These are phyloP conservation scores for Agraylea sexmaculata DNA, from an alignment of 1,140 invertebrate genomes.

Conservation along the genomic window DNA sequence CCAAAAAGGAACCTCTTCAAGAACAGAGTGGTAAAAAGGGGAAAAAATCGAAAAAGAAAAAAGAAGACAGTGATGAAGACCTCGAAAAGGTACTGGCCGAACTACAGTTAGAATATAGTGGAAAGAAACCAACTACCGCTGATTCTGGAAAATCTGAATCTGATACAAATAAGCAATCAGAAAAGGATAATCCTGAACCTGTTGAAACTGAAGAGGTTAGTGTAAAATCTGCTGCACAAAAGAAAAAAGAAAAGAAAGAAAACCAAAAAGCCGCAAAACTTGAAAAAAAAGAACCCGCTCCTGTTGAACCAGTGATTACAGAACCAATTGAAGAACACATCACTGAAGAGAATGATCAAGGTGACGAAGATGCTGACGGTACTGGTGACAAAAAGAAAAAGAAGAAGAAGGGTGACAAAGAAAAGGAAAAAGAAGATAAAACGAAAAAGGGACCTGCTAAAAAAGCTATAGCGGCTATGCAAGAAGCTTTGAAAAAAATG, in stretches of 20 bases:
- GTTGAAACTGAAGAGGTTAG: constrained; percentile 21
- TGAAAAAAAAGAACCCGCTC: constrained; percentile 23
- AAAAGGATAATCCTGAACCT: constrained; percentile 15
- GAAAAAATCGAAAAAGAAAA: constrained; percentile 60
- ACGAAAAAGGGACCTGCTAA: constrained; percentile 57
- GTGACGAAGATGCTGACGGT: constrained; percentile 31
- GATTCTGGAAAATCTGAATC: constrained; percentile 25
- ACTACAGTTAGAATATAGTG: constrained; percentile 65
- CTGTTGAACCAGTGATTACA: constrained; percentile 19
- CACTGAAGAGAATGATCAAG: constrained; percentile 23
- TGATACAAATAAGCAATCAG: constrained; percentile 27
- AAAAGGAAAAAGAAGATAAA: constrained; percentile 35
- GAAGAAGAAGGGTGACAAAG: constrained; percentile 38
- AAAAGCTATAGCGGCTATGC: constrained; percentile 76
- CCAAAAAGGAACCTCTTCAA: constrained; percentile 40
- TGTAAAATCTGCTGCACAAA: constrained; percentile 72
- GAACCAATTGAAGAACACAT: constrained; percentile 26
- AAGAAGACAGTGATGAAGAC: constrained; percentile 72
- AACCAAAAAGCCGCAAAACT: constrained; percentile 50
- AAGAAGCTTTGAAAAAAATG: constrained; percentile 75
- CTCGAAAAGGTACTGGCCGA: constrained; percentile 74
- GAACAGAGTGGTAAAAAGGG: constrained; percentile 49
- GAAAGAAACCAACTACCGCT: constrained; percentile 34
- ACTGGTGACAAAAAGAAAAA: constrained; percentile 41
- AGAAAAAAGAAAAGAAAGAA: constrained; percentile 75